Evolutionary conservation across 2,888 invertebrate genomes (phyloP), one percentile per base, ranked within the genome.

Genomic region (Amorpha juglandis): DNA sequence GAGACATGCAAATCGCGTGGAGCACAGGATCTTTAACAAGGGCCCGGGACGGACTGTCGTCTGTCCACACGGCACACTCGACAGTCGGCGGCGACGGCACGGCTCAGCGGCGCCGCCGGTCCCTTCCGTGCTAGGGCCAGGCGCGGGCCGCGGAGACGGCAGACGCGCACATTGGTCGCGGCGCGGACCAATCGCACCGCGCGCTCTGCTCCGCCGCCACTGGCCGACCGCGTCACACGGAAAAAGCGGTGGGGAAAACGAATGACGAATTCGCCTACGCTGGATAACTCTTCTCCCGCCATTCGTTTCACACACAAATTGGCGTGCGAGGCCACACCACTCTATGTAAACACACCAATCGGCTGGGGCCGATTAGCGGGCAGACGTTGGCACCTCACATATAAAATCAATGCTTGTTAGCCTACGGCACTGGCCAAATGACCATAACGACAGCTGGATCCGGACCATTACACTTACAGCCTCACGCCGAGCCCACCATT

Each of bases 61-160:
- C 76, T 68, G 69, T 64, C 64, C 68, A 67, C 69, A 70, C 63
- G 63, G 64, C 73, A 73, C 12, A 3, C 45, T 11, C 12, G 11
- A 14, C 45, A 45, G 45, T 45, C 45, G 45, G 45, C 45, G 68
- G 64, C 64, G 65, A 45, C 62, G 55, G 47, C 67, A 52, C 68
- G 64, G 47, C 62, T 76, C 77, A 69, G 67, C 73, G 65, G 71
- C 84, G 7, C 42, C 45, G 45, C 45, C 45, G 45, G 80, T 90
- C 89, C 90, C 91, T 90, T 90, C 87, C 87, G 83, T 82, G 80
- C 80, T 76, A 85, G 89, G 90, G 90, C 89, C 88, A 80, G 81
- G 75, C 74, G 75, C 73, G 73, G 71, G n/a, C n/a, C n/a, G n/a
- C n/a, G n/a, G n/a, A n/a, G n/a, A n/a, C n/a, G n/a, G n/a, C n/a